Evolutionary conservation across 1,140 invertebrate species (phyloP), one percentile per base, ranked within the genome.

Genomic region (Drosophila pachea): DNA sequence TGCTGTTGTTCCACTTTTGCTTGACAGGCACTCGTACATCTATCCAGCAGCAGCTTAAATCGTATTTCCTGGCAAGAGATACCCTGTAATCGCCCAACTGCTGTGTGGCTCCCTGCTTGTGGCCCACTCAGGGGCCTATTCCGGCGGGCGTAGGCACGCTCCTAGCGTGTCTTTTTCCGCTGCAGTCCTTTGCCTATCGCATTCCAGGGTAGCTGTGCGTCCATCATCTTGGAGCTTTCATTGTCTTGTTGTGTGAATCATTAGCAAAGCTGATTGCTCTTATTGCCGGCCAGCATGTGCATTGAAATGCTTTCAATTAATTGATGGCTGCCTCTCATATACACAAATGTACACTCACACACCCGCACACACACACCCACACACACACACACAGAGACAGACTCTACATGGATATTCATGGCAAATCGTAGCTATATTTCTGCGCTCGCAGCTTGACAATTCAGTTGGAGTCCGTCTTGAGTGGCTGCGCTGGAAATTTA

Each of bases 251-350:
- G 32, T 43, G 32, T n/a, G 35, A 68, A 58, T 81, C 73, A 79
- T 79, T 81, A 81, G 77, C 69, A 53, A 56, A 77, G 61, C 50
- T 68, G 68, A 61, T 78, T 42, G 64, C 63, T 56, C 54, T 40
- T 42, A 29, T 35, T 53, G 36, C 48, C 50, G 35, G 33, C 47
- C 43, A 71, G 74, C 63, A 71, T 72, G 60, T 78, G 71, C 78
- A 68, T 60, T 55, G 42, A 62, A 82, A 74, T 72, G 70, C 64
- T 40, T 54, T 55, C 71, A 63, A 78, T 72, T 72, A 73, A 78
- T 82, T 78, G 78, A 72, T 68, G 59, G 60, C 74, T 47, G 29
- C 29, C 45, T 33, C 48, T 32, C 31, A 3, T 14, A 47, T 31
- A 22, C 32, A 33, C 14, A 8, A 11, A 5, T n/a, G n/a, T 7